Percentiles rank a stretch among this genome's conserved stretches.
Conservation (phyloP, 2,113 vertebrate species). For the Zosterops lateralis region DNA sequence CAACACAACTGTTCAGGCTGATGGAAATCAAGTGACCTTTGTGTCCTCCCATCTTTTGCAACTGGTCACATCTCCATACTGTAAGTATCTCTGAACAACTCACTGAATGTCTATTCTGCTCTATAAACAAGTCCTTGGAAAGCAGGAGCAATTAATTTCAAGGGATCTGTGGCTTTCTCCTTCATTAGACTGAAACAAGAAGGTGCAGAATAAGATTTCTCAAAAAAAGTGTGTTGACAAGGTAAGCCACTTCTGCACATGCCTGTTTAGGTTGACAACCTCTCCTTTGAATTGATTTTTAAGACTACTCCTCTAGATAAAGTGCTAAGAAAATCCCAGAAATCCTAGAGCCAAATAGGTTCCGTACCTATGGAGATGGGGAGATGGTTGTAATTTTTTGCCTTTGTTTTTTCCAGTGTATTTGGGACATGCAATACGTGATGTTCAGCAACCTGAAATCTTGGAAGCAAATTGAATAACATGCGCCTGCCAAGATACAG, state of each 20-base stretch:
- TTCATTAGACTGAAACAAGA: background rate
- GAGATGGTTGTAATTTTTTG: background rate
- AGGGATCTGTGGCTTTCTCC: background rate
- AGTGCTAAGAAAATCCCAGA: background rate
- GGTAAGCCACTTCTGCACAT: background rate
- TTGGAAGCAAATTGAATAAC: slow-evolving; percentile 14
- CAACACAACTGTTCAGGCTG: background rate
- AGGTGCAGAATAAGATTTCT: background rate
- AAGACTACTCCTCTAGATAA: background rate
- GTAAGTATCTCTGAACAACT: background rate
- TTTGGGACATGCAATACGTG: background rate
- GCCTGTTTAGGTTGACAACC: background rate
- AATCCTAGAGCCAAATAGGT: background rate
- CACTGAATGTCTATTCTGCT: background rate
- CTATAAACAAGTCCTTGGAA: background rate
- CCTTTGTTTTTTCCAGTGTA: background rate
- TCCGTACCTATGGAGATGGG: accelerated
- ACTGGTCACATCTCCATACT: background rate
- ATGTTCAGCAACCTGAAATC: slow-evolving; percentile 10
- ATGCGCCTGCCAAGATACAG: background rate
- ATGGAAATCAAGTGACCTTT: background rate
- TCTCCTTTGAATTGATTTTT: background rate
- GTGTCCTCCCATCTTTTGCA: background rate
- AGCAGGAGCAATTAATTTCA: background rate
- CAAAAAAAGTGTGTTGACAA: background rate